phyloP scores from a whole-genome alignment of 2,113 vertebrate species.

The Peromyscus polionotus region DNA sequence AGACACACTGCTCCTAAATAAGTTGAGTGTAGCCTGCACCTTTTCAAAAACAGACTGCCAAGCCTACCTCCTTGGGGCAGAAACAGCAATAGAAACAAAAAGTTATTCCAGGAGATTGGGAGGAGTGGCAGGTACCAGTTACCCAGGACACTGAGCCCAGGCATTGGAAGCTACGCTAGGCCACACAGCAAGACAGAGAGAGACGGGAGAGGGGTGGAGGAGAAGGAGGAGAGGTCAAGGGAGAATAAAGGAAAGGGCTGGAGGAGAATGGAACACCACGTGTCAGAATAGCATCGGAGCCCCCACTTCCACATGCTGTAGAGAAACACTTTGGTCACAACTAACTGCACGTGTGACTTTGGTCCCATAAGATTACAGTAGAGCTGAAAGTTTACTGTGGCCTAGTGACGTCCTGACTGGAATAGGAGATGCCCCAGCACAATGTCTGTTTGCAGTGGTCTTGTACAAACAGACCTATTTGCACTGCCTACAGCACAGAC shows the following conservation, averaged over 20 bases:
- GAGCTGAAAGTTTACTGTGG: neutral
- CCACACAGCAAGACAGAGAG: neutral
- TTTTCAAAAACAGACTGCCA: neutral
- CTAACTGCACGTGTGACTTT: neutral
- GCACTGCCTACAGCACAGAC: neutral
- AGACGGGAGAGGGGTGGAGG: neutral
- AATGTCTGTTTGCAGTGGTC: neutral
- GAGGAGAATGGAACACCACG: neutral
- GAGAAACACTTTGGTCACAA: neutral
- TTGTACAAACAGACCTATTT: neutral
- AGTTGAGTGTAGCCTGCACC: neutral
- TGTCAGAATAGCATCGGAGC: neutral
- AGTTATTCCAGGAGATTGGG: neutral
- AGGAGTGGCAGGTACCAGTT: too few relatives aligned
- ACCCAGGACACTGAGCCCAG: neutral
- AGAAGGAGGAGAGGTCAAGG: neutral
- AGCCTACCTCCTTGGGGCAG: neutral
- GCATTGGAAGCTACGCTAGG: neutral
- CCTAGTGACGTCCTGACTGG: neutral
- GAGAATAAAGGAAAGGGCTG: neutral
- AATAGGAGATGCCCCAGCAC: neutral
- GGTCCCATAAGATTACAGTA: neutral
- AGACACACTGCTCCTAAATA: neutral
- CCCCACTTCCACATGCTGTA: neutral
- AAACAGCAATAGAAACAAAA: conserved; percentile 26